Evolutionary conservation across 2,797 vertebrate genomes (phyloP).

Genomic region (Aphelocoma californica): DNA sequence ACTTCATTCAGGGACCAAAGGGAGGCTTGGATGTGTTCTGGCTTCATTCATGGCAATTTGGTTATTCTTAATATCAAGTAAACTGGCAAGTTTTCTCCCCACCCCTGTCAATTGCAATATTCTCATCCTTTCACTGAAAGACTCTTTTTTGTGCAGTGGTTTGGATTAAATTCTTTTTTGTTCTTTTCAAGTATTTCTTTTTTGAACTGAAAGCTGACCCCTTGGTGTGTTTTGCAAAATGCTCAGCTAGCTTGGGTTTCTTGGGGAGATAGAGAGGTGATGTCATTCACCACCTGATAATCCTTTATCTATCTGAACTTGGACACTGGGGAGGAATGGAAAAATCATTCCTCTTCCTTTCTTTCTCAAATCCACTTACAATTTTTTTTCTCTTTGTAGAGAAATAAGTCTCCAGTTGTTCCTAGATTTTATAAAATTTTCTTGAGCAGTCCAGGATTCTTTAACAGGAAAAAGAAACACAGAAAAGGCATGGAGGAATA

Average conservation of each 20-base stretch:
- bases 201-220: constrained; percentile 24
- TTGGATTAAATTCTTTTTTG: constrained; percentile 16
- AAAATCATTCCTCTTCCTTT: background rate
- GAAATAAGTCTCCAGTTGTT: background rate
- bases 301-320: constrained; percentile 2
- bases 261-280: background rate
- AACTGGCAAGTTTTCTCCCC: background rate
- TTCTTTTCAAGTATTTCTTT: background rate
- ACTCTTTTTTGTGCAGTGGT: background rate
- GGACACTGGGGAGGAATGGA: background rate
- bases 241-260: constrained; percentile 7
- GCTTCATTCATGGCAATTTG: background rate
- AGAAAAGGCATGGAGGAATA: background rate
- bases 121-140: background rate
- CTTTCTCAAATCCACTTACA: background rate
- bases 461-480: background rate
- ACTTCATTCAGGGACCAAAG: background rate
- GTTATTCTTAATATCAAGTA: background rate
- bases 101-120: background rate
- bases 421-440: background rate
- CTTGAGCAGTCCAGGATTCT: background rate
- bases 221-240: background rate
- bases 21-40: constrained; percentile 4
- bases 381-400: background rate
- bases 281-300: constrained; percentile 26